Conservation (phyloP, 2,888 invertebrate species). For the Pasiphila rectangulata region DNA sequence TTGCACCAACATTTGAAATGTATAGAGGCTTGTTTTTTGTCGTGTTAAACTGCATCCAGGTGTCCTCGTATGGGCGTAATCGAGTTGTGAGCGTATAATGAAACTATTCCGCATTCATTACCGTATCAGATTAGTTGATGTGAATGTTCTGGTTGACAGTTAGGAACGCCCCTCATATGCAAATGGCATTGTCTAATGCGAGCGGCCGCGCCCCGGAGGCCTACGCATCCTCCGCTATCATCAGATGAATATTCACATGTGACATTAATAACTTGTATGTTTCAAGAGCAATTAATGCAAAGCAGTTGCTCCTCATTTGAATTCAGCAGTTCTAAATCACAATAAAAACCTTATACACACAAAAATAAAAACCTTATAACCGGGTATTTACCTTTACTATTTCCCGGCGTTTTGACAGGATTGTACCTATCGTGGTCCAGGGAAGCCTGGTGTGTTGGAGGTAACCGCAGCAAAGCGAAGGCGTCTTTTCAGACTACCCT, state of each 20-base stretch:
- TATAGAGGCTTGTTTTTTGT: slow-evolving; percentile 6
- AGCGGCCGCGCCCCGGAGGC: slow-evolving; percentile 64
- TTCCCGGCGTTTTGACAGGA: too few species aligned
- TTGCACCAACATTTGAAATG: slow-evolving; percentile 5
- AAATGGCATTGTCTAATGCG: slow-evolving; percentile 77
- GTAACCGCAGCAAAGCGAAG: too few species aligned
- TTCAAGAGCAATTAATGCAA: slow-evolving; percentile 15
- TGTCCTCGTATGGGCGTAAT: slow-evolving; percentile 40
- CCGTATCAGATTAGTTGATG: slow-evolving; percentile 67
- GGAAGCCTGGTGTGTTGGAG: too few species aligned
- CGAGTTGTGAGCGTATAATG: slow-evolving; percentile 51
- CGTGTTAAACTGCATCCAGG: slow-evolving; percentile 8
- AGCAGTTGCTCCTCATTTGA: background rate
- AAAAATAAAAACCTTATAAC: too few species aligned
- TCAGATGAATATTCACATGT: slow-evolving; percentile 72
- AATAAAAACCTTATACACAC: too few species aligned
- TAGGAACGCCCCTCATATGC: slow-evolving; percentile 72
- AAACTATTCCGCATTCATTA: slow-evolving; percentile 63
- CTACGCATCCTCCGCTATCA: slow-evolving; percentile 65
- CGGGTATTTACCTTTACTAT: too few species aligned
- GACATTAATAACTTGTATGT: slow-evolving; percentile 41
- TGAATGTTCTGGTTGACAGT: slow-evolving; percentile 76
- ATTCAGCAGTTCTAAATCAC: background rate
- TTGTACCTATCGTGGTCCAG: too few species aligned
- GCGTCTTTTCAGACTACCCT: too few species aligned